Percentiles rank a stretch among this genome's conserved stretches.
These are phyloP conservation scores for Holothuria glaberrima DNA, from an alignment of 35 echinoderm and acorn worm genomes.

Conservation along the genomic window DNA sequence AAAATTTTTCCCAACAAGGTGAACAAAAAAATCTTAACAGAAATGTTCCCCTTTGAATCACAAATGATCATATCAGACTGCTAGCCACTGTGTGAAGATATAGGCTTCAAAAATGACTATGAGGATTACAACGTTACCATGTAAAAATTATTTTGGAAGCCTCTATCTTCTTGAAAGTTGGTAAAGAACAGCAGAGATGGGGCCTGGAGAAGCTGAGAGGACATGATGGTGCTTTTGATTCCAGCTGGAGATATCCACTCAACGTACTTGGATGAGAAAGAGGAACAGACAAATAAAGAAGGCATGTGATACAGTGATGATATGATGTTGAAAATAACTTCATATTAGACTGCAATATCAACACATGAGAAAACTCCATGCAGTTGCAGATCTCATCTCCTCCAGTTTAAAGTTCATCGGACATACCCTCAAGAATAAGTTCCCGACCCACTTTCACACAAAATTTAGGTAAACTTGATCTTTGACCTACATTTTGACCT, in stretches of 20 bases:
- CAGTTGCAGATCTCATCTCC: too few species aligned
- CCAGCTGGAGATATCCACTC: constrained; percentile 82
- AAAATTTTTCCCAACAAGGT: too few species aligned
- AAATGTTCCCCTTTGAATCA: too few species aligned
- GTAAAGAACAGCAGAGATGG: constrained; percentile 79
- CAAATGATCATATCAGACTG: too few species aligned
- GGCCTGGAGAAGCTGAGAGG: constrained; percentile 45
- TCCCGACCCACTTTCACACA: not conserved
- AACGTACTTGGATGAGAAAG: constrained; percentile 41
- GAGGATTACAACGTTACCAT: constrained; percentile 65
- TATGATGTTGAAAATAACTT: too few species aligned
- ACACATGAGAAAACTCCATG: too few species aligned
- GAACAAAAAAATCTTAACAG: too few species aligned
- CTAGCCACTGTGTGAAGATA: not conserved
- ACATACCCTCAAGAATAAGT: not conserved
- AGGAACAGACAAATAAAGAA: not conserved
- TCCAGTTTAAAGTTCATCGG: too few species aligned
- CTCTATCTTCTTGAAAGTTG: constrained; percentile 35
- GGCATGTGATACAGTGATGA: not conserved
- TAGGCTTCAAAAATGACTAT: not conserved
- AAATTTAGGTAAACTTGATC: not conserved
- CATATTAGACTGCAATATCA: too few species aligned
- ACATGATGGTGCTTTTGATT: constrained; percentile 85
- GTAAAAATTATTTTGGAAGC: constrained; percentile 75
- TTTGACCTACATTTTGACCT: too few species aligned